A percentile compares a stretch with the other conserved stretches of the same genome.
Conservation (phyloP, 2,113 vertebrate species). For the Archilochus colubris region DNA sequence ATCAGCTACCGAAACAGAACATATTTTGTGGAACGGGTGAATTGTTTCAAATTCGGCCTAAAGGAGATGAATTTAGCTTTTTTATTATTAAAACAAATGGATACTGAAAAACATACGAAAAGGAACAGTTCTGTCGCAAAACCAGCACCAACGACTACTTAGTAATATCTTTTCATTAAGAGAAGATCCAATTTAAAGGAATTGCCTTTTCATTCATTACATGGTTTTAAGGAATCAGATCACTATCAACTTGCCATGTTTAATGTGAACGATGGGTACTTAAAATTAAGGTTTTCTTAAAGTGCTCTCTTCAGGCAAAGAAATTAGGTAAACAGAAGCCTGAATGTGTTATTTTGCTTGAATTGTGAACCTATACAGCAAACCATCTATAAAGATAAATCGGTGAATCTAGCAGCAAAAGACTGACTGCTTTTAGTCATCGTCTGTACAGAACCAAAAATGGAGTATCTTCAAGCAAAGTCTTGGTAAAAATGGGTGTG, state of each 20-base stretch:
- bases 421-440: background rate
- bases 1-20: background rate
- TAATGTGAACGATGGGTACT: background rate
- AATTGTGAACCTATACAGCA: background rate
- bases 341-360: background rate
- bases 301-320: background rate
- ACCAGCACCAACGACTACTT: background rate
- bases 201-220: slow-evolving; percentile 16
- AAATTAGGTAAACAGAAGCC: background rate
- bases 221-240: background rate
- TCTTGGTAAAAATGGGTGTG: slow-evolving; percentile 73
- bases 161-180: background rate
- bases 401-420: background rate
- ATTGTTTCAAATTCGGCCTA: background rate
- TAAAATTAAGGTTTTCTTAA: background rate
- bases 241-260: background rate
- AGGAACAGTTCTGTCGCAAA: background rate
- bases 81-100: background rate
- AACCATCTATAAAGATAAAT: background rate
- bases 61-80: background rate
- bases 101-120: background rate
- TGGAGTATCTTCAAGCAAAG: slow-evolving; percentile 31
- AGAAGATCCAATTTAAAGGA: background rate
- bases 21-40: background rate
- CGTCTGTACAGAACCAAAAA: slow-evolving; percentile 18